Conservation (phyloP, 2,113 vertebrate genomes). For the Osmerus eperlanus region DNA sequence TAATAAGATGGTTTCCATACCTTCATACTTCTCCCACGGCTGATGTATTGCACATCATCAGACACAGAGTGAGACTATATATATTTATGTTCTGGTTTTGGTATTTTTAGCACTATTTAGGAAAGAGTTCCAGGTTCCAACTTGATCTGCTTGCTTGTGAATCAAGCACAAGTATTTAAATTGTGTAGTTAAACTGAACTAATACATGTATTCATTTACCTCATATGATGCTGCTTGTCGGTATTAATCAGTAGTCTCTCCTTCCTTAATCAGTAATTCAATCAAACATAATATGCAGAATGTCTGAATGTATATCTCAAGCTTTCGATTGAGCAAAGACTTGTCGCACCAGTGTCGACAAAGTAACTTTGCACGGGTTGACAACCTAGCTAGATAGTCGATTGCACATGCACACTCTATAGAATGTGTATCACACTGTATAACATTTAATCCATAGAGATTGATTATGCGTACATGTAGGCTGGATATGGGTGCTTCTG, state of each 20-base stretch:
- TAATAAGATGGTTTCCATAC: not conserved
- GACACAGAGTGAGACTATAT: no score
- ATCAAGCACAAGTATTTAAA: not conserved
- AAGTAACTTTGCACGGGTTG: slow-evolving; percentile 16
- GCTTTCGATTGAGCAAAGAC: slow-evolving; percentile 27
- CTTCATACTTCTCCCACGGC: no score
- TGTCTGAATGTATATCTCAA: slow-evolving; percentile 52
- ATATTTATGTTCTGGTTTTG: no score
- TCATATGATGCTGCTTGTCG: slow-evolving; percentile 38
- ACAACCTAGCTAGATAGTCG: slow-evolving; percentile 19
- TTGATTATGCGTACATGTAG: slow-evolving; percentile 50
- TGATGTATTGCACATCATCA: no score
- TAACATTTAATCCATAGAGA: slow-evolving; percentile 43
- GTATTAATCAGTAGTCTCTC: slow-evolving; percentile 22
- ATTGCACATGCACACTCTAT: slow-evolving; percentile 34
- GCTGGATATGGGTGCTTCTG: slow-evolving; percentile 57
- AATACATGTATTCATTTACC: slow-evolving; percentile 25
- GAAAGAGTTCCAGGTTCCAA: no score
- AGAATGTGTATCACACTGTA: slow-evolving; percentile 42
- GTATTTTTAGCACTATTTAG: no score
- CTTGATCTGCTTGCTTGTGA: no score
- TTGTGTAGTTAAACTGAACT: not conserved
- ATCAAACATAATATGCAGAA: slow-evolving; percentile 41
- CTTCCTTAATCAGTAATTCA: slow-evolving; percentile 31
- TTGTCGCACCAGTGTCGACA: slow-evolving; percentile 24